Evolutionary conservation across 2,113 vertebrate genomes (phyloP), one percentile per base, ranked within the genome.

Genomic region (Aplodontia rufa): DNA sequence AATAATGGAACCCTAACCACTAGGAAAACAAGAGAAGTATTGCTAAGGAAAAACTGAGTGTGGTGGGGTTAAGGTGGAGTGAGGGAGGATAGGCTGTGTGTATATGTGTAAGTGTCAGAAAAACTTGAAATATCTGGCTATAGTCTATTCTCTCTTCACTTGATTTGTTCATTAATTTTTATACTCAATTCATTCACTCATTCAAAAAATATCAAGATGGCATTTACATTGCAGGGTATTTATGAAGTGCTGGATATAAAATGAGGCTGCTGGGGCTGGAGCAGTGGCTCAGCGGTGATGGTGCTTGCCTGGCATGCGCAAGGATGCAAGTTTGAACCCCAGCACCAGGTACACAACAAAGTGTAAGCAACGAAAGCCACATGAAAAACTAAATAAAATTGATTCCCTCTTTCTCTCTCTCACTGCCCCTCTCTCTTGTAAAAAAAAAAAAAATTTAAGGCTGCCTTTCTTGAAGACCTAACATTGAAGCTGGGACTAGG

Each of bases 11-110:
- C 37, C 24, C 28, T 13, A 26, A 32, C 13, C 3, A 5, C 30
- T 7, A 40, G 55, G 14, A 85, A 42, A n/a, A 53, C 1, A 62
- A 55, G 49, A 81, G 40, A n/a, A n/a, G 40, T 0, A 11, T 30
- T 14, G 7, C 16, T 10, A 16, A 55, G 68, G 17, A 75, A 69
- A 28, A n/a, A 45, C 42, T 22, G 55, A 62, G 32, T 37, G 68
- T 9, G 17, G n/a, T 32, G 51, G 40, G 45, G 24, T 2, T 26
- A 42, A 6, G 19, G 2, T 26, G 45, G 5, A 13, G 28, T 2
- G 6, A n/a, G 32, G 22, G 1, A 10, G 22, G 1, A 12, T 32
- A 9, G 81, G 30, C 6, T 2, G 17, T 13, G 19, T 8, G 16
- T 75, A 64, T 19, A 16, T 55, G 37, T 53, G 40, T 37, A 55